Evolutionary conservation across 2,113 vertebrate species (phyloP).

Genomic region (Rana temporaria): DNA sequence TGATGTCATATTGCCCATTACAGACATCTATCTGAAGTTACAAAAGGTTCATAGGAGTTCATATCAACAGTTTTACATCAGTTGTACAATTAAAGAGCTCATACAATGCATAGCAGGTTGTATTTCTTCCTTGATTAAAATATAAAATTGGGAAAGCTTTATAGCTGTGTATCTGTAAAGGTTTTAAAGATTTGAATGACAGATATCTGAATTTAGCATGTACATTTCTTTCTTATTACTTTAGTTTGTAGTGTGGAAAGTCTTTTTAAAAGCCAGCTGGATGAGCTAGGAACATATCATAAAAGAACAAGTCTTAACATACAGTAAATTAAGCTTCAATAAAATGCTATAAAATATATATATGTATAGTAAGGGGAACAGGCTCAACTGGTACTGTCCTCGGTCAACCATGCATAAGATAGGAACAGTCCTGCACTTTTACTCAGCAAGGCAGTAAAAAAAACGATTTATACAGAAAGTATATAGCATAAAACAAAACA

Average conservation of each 20-base stretch:
- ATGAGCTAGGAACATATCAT: too few species aligned
- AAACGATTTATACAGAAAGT: too few species aligned
- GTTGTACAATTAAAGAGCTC: neutral
- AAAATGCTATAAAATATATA: too few species aligned
- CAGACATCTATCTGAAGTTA: slow-evolving; percentile 2
- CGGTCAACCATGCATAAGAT: too few species aligned
- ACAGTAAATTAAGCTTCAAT: too few species aligned
- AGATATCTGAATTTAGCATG: neutral
- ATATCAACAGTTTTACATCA: neutral
- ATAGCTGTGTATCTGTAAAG: slow-evolving; percentile 2
- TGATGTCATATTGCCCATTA: slow-evolving; percentile 22
- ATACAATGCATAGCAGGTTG: neutral
- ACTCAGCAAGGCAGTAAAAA: too few species aligned
- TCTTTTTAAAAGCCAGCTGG: neutral
- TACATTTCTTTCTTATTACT: slow-evolving; percentile 10
- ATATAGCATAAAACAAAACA: too few species aligned
- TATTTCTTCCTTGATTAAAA: neutral
- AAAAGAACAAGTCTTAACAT: too few species aligned
- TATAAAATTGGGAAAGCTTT: neutral
- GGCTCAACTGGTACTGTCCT: neutral
- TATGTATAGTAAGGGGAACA: too few species aligned
- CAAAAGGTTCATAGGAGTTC: slow-evolving; percentile 10
- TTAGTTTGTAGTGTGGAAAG: neutral
- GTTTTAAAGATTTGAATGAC: neutral
- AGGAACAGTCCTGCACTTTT: too few species aligned